These are phyloP conservation scores for Dicaeum eximium DNA, from an alignment of 2,113 vertebrate genomes.

Conservation along the genomic window DNA sequence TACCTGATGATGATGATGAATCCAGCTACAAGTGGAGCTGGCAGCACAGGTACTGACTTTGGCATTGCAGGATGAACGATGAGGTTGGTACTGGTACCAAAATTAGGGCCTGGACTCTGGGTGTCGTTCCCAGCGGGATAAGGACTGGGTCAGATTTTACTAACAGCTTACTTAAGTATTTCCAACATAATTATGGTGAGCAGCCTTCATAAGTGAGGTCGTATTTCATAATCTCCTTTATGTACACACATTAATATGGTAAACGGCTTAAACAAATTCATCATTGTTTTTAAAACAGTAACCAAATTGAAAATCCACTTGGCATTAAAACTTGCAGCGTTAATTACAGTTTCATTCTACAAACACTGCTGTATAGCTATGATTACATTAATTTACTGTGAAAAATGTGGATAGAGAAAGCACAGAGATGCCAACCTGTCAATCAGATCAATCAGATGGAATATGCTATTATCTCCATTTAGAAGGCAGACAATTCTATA, in stretches of 20 bases:
- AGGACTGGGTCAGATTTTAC: neutral
- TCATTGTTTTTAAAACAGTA: neutral
- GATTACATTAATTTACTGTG: neutral
- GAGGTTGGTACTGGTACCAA: neutral
- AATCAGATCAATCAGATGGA: neutral
- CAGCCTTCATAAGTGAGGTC: conserved; percentile 22
- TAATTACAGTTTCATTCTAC: neutral
- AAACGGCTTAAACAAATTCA: neutral
- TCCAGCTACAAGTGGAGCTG: neutral
- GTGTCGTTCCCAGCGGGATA: neutral
- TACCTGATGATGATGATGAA: neutral
- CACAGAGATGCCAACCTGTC: neutral
- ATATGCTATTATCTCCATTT: neutral
- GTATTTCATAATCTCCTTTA: neutral
- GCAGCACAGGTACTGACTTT: neutral
- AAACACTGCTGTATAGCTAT: neutral
- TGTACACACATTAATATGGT: neutral
- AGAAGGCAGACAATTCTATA: neutral
- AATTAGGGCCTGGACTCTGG: neutral
- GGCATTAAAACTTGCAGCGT: neutral
- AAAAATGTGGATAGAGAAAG: neutral
- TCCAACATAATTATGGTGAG: neutral
- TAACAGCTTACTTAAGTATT: neutral
- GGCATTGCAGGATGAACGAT: rapidly evolving
- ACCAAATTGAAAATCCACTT: neutral